Base-by-base conservation (phyloP, 1,140 invertebrate genomes). In the Trypoxylus dichotomus region DNA sequence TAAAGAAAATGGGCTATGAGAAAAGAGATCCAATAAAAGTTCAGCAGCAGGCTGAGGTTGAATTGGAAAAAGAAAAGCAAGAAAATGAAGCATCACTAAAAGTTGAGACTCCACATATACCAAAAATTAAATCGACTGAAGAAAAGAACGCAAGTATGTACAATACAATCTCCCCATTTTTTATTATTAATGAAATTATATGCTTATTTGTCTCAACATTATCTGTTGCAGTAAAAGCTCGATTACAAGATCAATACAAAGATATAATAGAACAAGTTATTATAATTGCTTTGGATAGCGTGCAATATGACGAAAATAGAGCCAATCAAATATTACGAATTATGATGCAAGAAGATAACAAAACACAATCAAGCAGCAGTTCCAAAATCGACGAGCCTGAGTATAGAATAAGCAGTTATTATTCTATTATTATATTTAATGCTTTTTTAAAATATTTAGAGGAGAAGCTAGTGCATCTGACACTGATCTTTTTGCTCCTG, bases 241-340 rank as follows among this genome's bases (percentile, higher is more conserved):
- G 43, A 13, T 68, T 78, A 25, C 72, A 78, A 75, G 78, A 77
- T 75, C 92, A 93, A 83, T 95, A 94, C 85, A 90, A 90, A 74
- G 89, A 90, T 60, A 90, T 96, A 41, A 91, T 94, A 7, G 94
- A 95, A 81, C 91, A 93, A 80, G 91, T 97, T 5, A 92, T 96
- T 29, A 88, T 91, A 6, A 91, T 96, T 83, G 95, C 95, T n/a
- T 87, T 96, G 81, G 95, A 97, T 82, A 95, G 94, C 84, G 94
- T 94, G 1, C 92, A 93, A 83, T 96, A 92, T 85, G 93, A 95
- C 79, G 93, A 95, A 85, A 91, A 93, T 81, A 88, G 91, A 78
- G 94, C 95, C 6, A 91, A 90, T 79, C 92, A 94, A 84, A 94
- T 96, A 81, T 87, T 96, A 72, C 87, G 91, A 77, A 92, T 93